Evolutionary conservation across 2,888 invertebrate species (phyloP).

Genomic region (Drosophila monieri): DNA sequence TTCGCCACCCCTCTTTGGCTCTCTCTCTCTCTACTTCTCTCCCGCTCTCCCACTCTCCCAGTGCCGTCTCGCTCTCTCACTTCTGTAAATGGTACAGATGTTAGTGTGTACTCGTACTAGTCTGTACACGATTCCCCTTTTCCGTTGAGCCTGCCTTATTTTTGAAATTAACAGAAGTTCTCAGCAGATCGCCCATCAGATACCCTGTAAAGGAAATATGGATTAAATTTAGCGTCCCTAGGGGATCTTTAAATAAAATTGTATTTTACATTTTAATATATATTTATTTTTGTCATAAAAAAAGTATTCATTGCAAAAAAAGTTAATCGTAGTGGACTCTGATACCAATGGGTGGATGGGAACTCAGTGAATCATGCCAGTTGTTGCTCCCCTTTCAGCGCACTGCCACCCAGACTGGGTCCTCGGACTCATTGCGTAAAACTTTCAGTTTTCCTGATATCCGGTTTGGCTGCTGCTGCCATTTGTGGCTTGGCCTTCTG

Average conservation of each 20-base stretch:
- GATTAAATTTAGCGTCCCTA: too few species aligned
- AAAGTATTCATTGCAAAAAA: slow-evolving; percentile 5
- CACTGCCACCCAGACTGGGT: slow-evolving; percentile 1
- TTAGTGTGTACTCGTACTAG: too few species aligned
- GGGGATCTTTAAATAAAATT: too few species aligned
- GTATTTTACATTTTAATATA: too few species aligned
- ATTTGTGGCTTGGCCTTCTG: slow-evolving; percentile 53
- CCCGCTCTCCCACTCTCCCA: neutral
- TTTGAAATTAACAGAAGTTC: too few species aligned
- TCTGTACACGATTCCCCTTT: too few species aligned
- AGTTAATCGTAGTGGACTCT: slow-evolving; percentile 9
- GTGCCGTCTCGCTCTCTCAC: too few species aligned
- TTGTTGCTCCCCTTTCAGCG: neutral
- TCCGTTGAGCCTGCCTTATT: too few species aligned
- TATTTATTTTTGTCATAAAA: too few species aligned
- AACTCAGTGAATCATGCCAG: slow-evolving; percentile 8
- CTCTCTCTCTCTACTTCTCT: slow-evolving; percentile 6
- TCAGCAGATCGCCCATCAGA: too few species aligned
- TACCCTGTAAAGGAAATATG: too few species aligned
- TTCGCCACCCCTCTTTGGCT: slow-evolving; percentile 51
- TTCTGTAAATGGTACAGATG: too few species aligned
- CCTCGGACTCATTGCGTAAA: slow-evolving; percentile 47
- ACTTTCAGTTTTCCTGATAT: slow-evolving; percentile 74
- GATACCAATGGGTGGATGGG: slow-evolving; percentile 8
- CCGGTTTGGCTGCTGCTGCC: slow-evolving; percentile 57